Base-by-base conservation (phyloP, 2,888 invertebrate species). In the Ormia ochracea region DNA sequence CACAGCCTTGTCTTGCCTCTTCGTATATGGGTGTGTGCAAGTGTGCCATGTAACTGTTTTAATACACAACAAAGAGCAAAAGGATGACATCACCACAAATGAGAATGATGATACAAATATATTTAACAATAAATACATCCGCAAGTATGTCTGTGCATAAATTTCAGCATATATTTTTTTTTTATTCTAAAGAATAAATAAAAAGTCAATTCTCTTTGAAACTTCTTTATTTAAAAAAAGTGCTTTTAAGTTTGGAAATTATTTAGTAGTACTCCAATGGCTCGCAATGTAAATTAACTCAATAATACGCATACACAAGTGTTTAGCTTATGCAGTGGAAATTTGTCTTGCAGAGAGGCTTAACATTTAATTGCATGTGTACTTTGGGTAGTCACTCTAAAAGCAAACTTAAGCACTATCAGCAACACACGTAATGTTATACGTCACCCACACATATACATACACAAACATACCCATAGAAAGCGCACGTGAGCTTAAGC, bases 361-460 rank as follows among this genome's bases (percentile, higher is more conserved):
- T 75, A 75, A 75, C 52, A 50, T 79, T 79, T 79, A 79, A 79
- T 79, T 79, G 75, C 70, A 59, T 45, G 59, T 70, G 28, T 75
- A 48, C 31, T 63, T 26, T 48, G 50, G 43, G 23, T 54, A 41
- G 52, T 54, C 33, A 31, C 26, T 61, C 36, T 33, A 56, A 61
- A 63, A 76, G 61, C 38, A 76, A 63, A 26, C 21, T 21, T 17
- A 58, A 58, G 14, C 19, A 48, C 36, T 28, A 12, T 26, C n/a
- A 52, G 28, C 36, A 26, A 9, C n/a, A 10, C 17, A 12, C 38
- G n/a, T 14, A 56, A 14, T 17, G 5, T 31, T 68, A 17, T 28
- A 19, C 9, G n/a, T 36, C n/a, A n/a, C n/a, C n/a, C n/a, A n/a
- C n/a, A n/a, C n/a, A n/a, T n/a, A n/a, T n/a, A n/a, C n/a, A n/a